Evolutionary conservation across 2,888 invertebrate species (phyloP).

Genomic region (Caenorhabditis japonica): DNA sequence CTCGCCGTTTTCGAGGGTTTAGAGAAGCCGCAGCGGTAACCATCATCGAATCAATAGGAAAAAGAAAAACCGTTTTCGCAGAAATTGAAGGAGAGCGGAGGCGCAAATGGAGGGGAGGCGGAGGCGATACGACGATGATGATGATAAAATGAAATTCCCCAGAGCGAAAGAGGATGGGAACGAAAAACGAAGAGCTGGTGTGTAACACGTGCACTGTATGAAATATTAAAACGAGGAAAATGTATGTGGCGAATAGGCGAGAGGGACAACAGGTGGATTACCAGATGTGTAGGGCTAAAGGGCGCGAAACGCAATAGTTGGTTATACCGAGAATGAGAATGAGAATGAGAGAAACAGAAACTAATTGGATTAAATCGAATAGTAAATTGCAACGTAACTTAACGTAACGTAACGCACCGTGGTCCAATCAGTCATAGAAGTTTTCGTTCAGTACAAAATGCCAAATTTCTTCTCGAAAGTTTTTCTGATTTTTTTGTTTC

Average conservation of each 20-base stretch:
- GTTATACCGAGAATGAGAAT: too few species aligned
- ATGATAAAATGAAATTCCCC: slow-evolving; percentile 41
- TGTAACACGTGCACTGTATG: slow-evolving; percentile 44
- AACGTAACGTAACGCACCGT: too few species aligned
- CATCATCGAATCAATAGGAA: too few species aligned
- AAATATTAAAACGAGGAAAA: not conserved
- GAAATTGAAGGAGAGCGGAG: slow-evolving; percentile 5
- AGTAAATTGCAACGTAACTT: too few species aligned
- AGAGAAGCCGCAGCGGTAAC: too few species aligned
- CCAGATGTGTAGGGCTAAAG: slow-evolving; percentile 6
- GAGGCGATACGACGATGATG: slow-evolving; percentile 23
- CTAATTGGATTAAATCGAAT: slow-evolving; percentile 40
- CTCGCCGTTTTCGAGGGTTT: slow-evolving; percentile 38
- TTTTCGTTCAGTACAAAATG: too few species aligned
- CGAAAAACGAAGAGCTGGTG: slow-evolving; percentile 9
- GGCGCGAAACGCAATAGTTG: slow-evolving; percentile 1
- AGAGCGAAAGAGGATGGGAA: slow-evolving; percentile 5
- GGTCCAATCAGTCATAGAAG: too few species aligned
- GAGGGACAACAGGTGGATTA: slow-evolving; percentile 36
- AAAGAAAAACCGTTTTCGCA: slow-evolving; percentile 2
- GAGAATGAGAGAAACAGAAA: slow-evolving; percentile 13
- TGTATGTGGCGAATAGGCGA: not conserved
- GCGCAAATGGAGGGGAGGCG: slow-evolving; percentile 3
- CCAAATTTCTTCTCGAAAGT: too few species aligned
- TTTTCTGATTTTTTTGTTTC: too few species aligned